Evolutionary conservation across 2,888 invertebrate species (phyloP).

Genomic region (Drosophila setosimentum): DNA sequence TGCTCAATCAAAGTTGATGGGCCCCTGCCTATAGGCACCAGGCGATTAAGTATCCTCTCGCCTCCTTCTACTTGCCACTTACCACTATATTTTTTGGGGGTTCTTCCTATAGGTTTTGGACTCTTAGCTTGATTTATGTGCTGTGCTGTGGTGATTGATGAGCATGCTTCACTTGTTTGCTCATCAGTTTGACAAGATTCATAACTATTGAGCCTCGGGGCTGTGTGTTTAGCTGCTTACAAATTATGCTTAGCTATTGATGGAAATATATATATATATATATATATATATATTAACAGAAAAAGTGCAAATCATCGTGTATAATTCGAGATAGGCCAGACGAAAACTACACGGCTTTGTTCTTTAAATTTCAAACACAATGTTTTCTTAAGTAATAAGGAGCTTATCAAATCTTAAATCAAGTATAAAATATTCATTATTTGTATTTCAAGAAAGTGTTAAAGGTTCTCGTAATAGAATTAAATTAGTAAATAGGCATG

Average conservation of each 20-base stretch:
- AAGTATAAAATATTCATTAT: not conserved
- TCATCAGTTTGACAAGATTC: constrained; percentile 29
- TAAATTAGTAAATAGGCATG: not conserved
- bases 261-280: too few relatives aligned
- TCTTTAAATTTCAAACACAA: not conserved
- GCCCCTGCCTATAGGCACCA: constrained; percentile 51
- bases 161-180: constrained; percentile 46
- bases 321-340: not conserved
- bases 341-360: not conserved
- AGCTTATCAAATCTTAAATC: not conserved
- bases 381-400: not conserved
- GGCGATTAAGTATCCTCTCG: constrained; percentile 29
- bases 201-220: constrained; percentile 30
- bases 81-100: not conserved
- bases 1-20: constrained; percentile 59
- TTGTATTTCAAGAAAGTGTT: not conserved
- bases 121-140: constrained; percentile 82
- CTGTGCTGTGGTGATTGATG: constrained; percentile 81
- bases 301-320: not conserved
- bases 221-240: constrained; percentile 53
- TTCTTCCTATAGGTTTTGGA: constrained; percentile 28
- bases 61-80: not conserved
- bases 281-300: not conserved
- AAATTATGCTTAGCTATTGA: constrained; percentile 30
- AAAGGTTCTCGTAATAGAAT: too few relatives aligned